A percentile compares a stretch with the other conserved stretches of the same genome.
Evolutionary conservation across 2,797 vertebrate species (phyloP).

Genomic region (Antennarius maculatus): DNA sequence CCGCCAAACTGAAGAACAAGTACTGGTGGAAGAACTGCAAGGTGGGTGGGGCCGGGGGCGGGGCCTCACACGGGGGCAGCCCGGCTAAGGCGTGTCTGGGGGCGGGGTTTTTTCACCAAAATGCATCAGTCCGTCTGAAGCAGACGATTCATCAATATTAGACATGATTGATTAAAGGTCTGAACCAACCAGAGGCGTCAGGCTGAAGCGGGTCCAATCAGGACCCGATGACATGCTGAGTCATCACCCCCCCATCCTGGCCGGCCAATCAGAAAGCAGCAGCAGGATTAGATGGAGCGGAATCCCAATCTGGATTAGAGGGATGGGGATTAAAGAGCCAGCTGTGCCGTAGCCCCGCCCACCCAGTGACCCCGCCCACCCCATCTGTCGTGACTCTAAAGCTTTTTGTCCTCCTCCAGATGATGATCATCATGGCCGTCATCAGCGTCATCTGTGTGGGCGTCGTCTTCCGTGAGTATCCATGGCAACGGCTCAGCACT

Average conservation of each 20-base stretch:
- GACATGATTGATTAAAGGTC: not conserved
- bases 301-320: slow-evolving; percentile 79
- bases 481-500: too few relatives aligned
- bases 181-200: too few relatives aligned
- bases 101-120: fast-evolving
- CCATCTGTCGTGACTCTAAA: too few relatives aligned
- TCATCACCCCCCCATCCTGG: not conserved
- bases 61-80: fast-evolving
- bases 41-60: slow-evolving; percentile 66
- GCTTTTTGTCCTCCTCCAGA: slow-evolving; percentile 69
- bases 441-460: slow-evolving; percentile 88
- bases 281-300: slow-evolving; percentile 39
- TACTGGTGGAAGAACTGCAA: slow-evolving; percentile 96
- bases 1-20: slow-evolving; percentile 92
- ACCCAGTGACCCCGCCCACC: too few relatives aligned
- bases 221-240: too few relatives aligned
- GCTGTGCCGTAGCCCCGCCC: slow-evolving; percentile 47
- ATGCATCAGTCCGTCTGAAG: not conserved
- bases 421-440: slow-evolving; percentile 95
- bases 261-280: slow-evolving; percentile 49
- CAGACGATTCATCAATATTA: too few relatives aligned
- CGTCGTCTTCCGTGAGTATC: slow-evolving; percentile 89
- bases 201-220: too few relatives aligned
- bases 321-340: slow-evolving; percentile 74
- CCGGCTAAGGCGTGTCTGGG: not conserved